A percentile compares a stretch with the other conserved stretches of the same genome.
Conservation (phyloP, 2,888 invertebrate genomes). For the Heteromyza rotundicornis region DNA sequence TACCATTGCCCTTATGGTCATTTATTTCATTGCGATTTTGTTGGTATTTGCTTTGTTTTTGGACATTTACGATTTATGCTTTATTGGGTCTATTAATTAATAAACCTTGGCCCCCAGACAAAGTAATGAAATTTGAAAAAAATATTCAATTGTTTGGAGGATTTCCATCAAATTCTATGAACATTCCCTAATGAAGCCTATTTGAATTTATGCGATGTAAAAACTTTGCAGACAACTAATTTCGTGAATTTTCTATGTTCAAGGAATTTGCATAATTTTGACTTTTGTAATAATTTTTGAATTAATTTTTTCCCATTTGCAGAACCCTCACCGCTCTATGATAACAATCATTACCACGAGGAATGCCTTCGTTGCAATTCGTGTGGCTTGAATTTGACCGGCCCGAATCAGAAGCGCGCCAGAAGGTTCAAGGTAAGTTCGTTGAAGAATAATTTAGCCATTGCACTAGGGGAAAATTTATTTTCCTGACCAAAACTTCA, state of each 20-base stretch:
- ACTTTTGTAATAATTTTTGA: not conserved
- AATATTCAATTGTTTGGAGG: too few species aligned
- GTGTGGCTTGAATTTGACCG: constrained; percentile 90
- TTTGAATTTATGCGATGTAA: not conserved
- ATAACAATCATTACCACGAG: constrained; percentile 96
- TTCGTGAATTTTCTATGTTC: not conserved
- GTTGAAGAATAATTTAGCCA: too few species aligned
- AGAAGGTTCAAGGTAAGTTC: constrained; percentile 69
- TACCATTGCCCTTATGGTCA: not conserved
- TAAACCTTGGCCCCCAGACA: too few species aligned
- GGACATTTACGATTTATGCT: not conserved
- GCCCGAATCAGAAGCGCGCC: constrained; percentile 80
- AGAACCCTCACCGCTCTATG: constrained; percentile 91
- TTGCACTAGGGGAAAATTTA: too few species aligned
- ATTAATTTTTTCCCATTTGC: constrained; percentile 50
- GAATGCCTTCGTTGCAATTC: constrained; percentile 97
- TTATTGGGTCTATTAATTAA: not conserved
- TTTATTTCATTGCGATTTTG: not conserved
- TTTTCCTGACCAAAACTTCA: too few species aligned
- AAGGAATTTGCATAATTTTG: not conserved
- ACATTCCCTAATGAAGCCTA: too few species aligned
- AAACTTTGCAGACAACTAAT: not conserved
- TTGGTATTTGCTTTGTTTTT: not conserved
- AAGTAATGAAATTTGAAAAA: too few species aligned
- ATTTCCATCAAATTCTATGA: too few species aligned